Evolutionary conservation across 2,113 vertebrate genomes (phyloP), one percentile per base, ranked within the genome.

Genomic region (Sardina pilchardus): DNA sequence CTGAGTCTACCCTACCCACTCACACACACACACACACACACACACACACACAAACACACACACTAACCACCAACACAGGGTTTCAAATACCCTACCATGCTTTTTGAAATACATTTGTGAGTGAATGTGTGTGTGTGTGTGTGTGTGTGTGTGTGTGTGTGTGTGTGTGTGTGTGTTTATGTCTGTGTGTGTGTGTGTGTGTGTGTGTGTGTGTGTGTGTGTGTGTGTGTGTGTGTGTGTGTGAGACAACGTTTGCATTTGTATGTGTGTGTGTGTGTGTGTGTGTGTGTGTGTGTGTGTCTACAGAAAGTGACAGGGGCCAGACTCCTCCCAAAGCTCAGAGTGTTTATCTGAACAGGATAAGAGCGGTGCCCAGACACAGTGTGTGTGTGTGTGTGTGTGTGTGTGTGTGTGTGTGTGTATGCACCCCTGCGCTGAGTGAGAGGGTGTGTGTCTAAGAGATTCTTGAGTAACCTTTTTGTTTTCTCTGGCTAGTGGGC

Each of bases 1-100:
- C 47, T 48, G 47, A 81, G 59, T 81, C 71, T 47, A 71, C 88
- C 82, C 36, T 81, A 82, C 88, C 88, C 85, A 84, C 89, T 86
- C 88, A 83, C 80, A 75, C 2, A 82, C 21, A 43, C 83, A 78
- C 50, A 87, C 71, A 83, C 84, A 88, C 82, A 84, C 24, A 6
- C 30, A 59, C 43, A 34, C 24, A 82, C 45, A 39, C 84, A 81
- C 47, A 36, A 47, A 39, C 0, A 42, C 50, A 67, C 78, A 80
- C n/a, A 86, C 85, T 87, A 87, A 90, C 85, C 14, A 75, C 12
- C 85, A 82, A 26, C 2, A 14, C 86, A 85, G 89, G 9, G 14
- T 48, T 87, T 71, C 59, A 63, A 63, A 63, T 53, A 34, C 82
- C 82, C 75, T 83, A 7, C 85, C 81, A 63, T n/a, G 24, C 24